Conservation (phyloP, 1,140 invertebrate species). For the Danaus plexippus region DNA sequence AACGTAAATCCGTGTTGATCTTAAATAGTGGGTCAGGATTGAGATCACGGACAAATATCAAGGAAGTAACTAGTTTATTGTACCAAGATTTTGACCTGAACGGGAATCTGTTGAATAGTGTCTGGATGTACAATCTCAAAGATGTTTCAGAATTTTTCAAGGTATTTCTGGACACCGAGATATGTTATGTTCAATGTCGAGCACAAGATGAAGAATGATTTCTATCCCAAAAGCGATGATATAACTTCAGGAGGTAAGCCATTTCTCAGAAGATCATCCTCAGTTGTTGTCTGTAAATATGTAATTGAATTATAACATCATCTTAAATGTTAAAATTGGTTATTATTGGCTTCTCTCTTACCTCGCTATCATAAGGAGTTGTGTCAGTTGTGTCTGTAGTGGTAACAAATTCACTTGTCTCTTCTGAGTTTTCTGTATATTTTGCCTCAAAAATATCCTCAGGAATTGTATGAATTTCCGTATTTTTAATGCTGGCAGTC, state of each 20-base stretch:
- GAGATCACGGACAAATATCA: slow-evolving; percentile 4
- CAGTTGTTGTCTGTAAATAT: too few relatives aligned
- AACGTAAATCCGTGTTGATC: slow-evolving; percentile 16
- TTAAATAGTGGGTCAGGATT: slow-evolving; percentile 13
- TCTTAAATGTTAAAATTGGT: too few relatives aligned
- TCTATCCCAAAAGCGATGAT: slow-evolving; percentile 6
- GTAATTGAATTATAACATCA: too few relatives aligned
- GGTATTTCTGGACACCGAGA: slow-evolving; percentile 32
- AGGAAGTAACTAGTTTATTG: slow-evolving; percentile 28
- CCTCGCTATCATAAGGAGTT: too few relatives aligned
- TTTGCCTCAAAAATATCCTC: too few relatives aligned
- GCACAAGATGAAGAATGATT: neutral
- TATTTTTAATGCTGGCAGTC: too few relatives aligned
- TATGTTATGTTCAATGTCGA: slow-evolving; percentile 33
- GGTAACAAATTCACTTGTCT: too few relatives aligned
- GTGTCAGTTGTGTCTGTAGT: too few relatives aligned
- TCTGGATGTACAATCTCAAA: slow-evolving; percentile 34
- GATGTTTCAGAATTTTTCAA: slow-evolving; percentile 41
- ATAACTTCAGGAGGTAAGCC: slow-evolving; percentile 1
- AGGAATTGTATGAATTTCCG: too few relatives aligned
- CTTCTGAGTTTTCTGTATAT: too few relatives aligned
- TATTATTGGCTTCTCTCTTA: too few relatives aligned
- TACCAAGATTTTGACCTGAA: slow-evolving; percentile 35
- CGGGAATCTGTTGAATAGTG: slow-evolving; percentile 27
- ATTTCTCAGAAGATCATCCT: too few relatives aligned